These are phyloP conservation scores for Eumaeus atala DNA, from an alignment of 1,140 invertebrate genomes.

Conservation along the genomic window DNA sequence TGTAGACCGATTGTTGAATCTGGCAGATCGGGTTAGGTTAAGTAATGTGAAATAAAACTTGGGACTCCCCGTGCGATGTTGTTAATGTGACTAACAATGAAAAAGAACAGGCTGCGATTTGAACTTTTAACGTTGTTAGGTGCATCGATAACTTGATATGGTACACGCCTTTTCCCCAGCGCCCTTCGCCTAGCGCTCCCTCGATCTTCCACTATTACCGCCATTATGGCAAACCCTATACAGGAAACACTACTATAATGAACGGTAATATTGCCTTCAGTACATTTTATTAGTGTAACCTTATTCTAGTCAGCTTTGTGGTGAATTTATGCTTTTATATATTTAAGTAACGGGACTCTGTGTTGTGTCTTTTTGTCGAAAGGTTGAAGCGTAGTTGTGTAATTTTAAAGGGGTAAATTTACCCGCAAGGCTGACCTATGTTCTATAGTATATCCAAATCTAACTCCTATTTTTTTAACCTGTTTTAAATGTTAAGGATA, in stretches of 20 bases:
- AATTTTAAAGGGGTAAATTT: conserved; percentile 18
- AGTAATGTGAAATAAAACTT: conserved; percentile 34
- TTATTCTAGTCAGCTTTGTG: conserved; percentile 33
- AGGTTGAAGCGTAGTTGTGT: neutral
- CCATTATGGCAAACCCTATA: conserved; percentile 49
- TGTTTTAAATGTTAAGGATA: conserved; percentile 69
- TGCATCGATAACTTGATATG: conserved; percentile 29
- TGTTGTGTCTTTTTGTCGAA: conserved; percentile 15
- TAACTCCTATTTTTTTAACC: conserved; percentile 73
- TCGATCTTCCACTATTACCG: conserved; percentile 60
- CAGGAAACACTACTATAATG: conserved; percentile 38
- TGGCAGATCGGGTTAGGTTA: conserved; percentile 22
- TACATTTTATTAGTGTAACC: conserved; percentile 39
- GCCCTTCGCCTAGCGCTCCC: conserved; percentile 61
- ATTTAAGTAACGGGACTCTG: neutral
- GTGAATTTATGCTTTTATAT: conserved; percentile 23
- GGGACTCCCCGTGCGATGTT: conserved; percentile 33
- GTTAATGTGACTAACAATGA: conserved; percentile 32
- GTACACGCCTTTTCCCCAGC: conserved; percentile 48
- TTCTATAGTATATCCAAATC: conserved; percentile 66
- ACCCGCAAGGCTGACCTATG: conserved; percentile 27
- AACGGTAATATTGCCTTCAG: conserved; percentile 27
- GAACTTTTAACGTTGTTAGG: conserved; percentile 25
- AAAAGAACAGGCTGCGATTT: conserved; percentile 19
- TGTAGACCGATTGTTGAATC: conserved; percentile 21